These are phyloP conservation scores for Neoaliturus tenellus DNA, from an alignment of 2,888 invertebrate genomes.

Conservation along the genomic window DNA sequence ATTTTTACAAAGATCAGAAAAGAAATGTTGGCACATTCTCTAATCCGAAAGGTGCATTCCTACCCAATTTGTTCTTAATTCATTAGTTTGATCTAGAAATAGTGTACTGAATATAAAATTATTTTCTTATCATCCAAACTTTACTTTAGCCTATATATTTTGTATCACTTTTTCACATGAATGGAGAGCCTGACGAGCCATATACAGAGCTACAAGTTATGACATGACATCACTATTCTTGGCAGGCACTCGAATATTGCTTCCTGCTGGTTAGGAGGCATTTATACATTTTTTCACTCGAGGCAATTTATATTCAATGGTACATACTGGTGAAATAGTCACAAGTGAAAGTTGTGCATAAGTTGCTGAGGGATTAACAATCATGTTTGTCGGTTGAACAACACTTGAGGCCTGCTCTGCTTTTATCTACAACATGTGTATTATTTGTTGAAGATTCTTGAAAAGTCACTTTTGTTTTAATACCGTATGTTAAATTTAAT, in stretches of 20 bases:
- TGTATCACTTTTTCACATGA: background rate
- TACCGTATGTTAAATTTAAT: background rate
- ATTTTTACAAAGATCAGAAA: background rate
- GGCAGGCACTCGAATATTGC: constrained; percentile 26
- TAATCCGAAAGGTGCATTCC: background rate
- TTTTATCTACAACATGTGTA: background rate
- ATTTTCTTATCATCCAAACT: background rate
- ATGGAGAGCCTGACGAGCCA: background rate
- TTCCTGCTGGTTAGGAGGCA: constrained; percentile 41
- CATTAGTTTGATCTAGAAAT: background rate
- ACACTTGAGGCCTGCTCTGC: background rate
- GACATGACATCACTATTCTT: constrained; percentile 11
- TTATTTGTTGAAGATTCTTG: background rate
- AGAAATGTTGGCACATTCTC: background rate
- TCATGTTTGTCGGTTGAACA: background rate
- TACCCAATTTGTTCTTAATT: background rate
- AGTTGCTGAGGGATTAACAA: background rate
- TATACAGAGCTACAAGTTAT: background rate
- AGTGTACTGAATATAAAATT: background rate
- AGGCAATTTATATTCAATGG: background rate
- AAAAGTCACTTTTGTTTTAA: background rate
- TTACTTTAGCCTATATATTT: background rate
- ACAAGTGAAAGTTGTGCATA: background rate
- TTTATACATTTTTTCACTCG: constrained; percentile 10
- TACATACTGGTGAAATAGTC: background rate